Percentiles rank a stretch among this genome's conserved stretches.
These are phyloP conservation scores for Lasioglossum malachurum DNA, from an alignment of 2,888 invertebrate species.

Conservation along the genomic window DNA sequence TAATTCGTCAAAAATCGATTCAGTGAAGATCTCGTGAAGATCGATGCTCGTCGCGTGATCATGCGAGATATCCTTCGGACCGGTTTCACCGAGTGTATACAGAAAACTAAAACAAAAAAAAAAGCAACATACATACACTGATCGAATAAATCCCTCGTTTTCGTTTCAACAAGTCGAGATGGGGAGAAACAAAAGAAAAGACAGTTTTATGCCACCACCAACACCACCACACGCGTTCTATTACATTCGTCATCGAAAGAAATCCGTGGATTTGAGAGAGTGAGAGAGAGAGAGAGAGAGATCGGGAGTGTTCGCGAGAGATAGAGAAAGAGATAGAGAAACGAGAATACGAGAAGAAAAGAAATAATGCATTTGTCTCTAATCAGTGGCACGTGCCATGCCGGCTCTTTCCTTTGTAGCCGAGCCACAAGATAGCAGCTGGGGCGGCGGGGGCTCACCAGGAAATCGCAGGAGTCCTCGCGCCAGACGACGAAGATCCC, in stretches of 20 bases:
- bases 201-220: conserved; percentile 56
- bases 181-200: conserved; percentile 9
- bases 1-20: not conserved
- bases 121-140: not conserved
- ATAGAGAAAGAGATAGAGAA: not conserved
- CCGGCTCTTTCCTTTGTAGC: conserved; percentile 82
- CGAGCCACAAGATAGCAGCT: conserved; percentile 81
- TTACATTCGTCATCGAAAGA: conserved; percentile 37
- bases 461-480: conserved; percentile 77
- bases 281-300: not conserved
- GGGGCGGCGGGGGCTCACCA: conserved; percentile 82
- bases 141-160: not conserved
- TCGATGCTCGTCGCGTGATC: not conserved
- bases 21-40: not conserved
- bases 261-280: not conserved
- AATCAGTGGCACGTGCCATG: conserved; percentile 79
- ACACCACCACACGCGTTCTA: conserved; percentile 61
- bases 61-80: not conserved
- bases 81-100: not conserved
- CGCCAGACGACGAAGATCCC: conserved; percentile 75
- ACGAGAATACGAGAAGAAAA: conserved; percentile 64
- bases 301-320: conserved; percentile 18
- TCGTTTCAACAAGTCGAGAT: not conserved
- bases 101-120: not conserved
- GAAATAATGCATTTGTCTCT: conserved; percentile 67